Evolutionary conservation across 2,888 invertebrate species (phyloP), one percentile per base, ranked within the genome.

Genomic region (Exocentrus adspersus): DNA sequence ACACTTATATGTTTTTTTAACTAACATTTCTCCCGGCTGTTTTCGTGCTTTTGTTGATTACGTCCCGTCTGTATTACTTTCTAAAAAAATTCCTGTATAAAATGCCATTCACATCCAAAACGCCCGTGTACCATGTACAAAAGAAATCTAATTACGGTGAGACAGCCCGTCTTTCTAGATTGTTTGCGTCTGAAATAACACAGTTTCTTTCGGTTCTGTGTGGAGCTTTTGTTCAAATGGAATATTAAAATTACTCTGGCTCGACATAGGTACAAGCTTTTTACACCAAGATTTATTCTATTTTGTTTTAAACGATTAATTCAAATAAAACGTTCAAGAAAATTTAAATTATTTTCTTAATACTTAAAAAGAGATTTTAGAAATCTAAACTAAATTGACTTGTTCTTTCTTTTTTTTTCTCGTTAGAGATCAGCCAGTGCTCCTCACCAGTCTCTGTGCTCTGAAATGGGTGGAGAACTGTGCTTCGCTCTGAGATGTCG

Each of bases 401-500:
- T 17, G 17, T 17, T 3, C 7, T 14, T 7, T 21, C 14, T 48
- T 2, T 42, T 14, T 1, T 20, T 62, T 79, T 10, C 2, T 32
- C 32, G n/a, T 32, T 14, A 85, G 78, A 81, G 84, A 63, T 82
- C 84, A 48, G 79, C 82, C 45, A 79, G 78, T 54, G 77, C 81
- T 16, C 85, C 84, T 59, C 86, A 89, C 79, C 89, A 90, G 79
- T 90, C 92, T 0, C 81, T 92, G n/a, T 92, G 92, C 79, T 86
- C 90, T 4, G 92, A 93, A 82, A 92, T 93, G 89, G 87, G 88
- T 7, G 89, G 91, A 53, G 93, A 93, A 76, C 81, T 90, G 28
- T 87, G 89, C 69, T 88, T 88, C 73, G 88, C 90, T 1, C 77
- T 90, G 20, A 84, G 86, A 59, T 90, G 89, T 74, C 83, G 86